phyloP scores from a whole-genome alignment of 2,888 invertebrate species.

The Tipula helvola region DNA sequence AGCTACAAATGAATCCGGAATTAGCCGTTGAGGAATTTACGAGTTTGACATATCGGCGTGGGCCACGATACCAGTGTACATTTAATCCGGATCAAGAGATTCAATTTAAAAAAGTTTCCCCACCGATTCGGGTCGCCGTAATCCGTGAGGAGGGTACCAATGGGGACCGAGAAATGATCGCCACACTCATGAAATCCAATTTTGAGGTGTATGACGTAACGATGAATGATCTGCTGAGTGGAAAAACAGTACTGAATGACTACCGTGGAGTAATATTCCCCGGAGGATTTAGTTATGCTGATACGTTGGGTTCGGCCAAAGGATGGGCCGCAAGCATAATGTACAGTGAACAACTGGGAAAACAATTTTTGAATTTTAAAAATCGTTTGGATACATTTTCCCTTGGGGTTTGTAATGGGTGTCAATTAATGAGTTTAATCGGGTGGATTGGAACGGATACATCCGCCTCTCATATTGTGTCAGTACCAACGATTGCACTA shows the following conservation, averaged over 20 bases:
- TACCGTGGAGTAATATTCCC: constrained; percentile 90
- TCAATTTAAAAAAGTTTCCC: constrained; percentile 26
- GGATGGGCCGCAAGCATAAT: constrained; percentile 93
- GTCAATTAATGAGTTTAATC: constrained; percentile 87
- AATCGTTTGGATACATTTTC: constrained; percentile 76
- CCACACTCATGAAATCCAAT: constrained; percentile 72
- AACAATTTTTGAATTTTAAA: constrained; percentile 68
- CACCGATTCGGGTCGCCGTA: constrained; percentile 67
- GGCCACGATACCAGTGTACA: constrained; percentile 58
- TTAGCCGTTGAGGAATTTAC: constrained; percentile 72
- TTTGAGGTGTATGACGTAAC: constrained; percentile 90
- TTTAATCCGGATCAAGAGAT: constrained; percentile 50
- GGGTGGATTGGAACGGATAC: constrained; percentile 71
- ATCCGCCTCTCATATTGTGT: constrained; percentile 22
- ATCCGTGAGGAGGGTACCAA: constrained; percentile 89
- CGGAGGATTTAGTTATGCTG: constrained; percentile 96
- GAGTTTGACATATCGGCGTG: constrained; percentile 51
- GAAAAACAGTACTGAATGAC: constrained; percentile 55
- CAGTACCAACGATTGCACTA: constrained; percentile 52
- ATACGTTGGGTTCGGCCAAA: constrained; percentile 92
- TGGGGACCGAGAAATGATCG: constrained; percentile 97
- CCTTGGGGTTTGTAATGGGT: constrained; percentile 96
- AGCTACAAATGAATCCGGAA: constrained; percentile 64
- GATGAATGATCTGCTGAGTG: constrained; percentile 75
- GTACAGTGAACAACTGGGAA: constrained; percentile 60